Base-by-base conservation (phyloP, 1,140 invertebrate species). In the Lerema accius region DNA sequence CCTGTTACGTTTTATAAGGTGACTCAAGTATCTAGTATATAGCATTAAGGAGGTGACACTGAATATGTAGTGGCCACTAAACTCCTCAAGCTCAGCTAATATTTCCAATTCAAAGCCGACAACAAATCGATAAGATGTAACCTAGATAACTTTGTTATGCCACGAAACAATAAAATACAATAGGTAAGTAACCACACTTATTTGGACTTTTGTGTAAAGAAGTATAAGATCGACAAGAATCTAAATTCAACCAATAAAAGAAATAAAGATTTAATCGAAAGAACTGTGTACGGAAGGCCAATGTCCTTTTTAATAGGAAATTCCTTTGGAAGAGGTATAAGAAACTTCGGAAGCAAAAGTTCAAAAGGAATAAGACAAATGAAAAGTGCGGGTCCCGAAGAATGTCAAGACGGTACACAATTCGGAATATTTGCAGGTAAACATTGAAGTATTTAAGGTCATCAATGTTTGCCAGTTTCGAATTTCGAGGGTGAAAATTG, bases 301-400 rank as follows among this genome's bases (percentile, higher is more conserved):
- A 66, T 80, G 80, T 84, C 76, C 75, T 79, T 82, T 84, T 84
- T 82, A 77, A 82, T 80, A 72, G 67, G 65, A 78, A 78, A 86
- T 86, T 83, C 82, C 80, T 84, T 76, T 71, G 76, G 76, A 79
- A 60, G 28, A 42, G 35, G 63, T 71, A 72, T 69, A 67, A 66
- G 43, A 71, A 82, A 82, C 71, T 82, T 82, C 71, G 62, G 59
- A 68, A 61, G 65, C 63, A 43, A 45, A 70, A 73, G 73, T 78
- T 83, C 71, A 72, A 80, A 82, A 79, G 71, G 71, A 84, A 81
- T 76, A 77, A 79, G 71, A 83, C 74, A 77, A 78, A 78, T 76
- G 75, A 80, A 82, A 82, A 67, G 62, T 49, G 49, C 59, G 60
- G 66, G 62, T 42, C 53, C 51, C 66, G 50, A 66, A 63, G 67